Evolutionary conservation across 2,888 invertebrate genomes (phyloP).

Genomic region (Chrysomela aeneicollis): DNA sequence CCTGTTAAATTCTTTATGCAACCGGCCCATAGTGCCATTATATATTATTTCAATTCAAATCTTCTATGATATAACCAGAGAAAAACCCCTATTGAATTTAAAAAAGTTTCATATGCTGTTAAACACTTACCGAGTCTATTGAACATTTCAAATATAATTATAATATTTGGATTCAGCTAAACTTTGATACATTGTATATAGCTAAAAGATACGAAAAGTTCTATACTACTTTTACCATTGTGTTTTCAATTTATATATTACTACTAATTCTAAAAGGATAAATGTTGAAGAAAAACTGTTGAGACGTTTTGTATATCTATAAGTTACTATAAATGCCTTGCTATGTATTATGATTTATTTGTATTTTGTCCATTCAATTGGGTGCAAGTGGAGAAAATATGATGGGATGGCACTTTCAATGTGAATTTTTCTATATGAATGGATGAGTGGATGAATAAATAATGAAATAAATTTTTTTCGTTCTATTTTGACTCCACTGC

Average conservation of each 20-base stretch:
- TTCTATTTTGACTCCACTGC: too few species aligned
- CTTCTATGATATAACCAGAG: constrained; percentile 27
- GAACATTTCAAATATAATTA: constrained; percentile 51
- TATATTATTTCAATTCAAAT: constrained; percentile 30
- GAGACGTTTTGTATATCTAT: constrained; percentile 33
- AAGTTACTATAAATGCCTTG: constrained; percentile 51
- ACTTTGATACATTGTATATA: constrained; percentile 60
- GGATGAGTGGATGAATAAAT: constrained; percentile 35
- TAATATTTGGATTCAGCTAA: constrained; percentile 51
- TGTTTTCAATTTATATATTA: constrained; percentile 23
- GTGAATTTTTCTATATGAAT: constrained; percentile 52
- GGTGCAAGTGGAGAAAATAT: constrained; percentile 45
- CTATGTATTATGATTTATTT: constrained; percentile 42
- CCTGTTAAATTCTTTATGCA: too few species aligned
- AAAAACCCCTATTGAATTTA: constrained; percentile 27
- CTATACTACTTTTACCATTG: constrained; percentile 41
- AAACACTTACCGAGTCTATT: constrained; percentile 57
- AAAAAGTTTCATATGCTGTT: constrained; percentile 51
- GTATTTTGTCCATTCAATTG: constrained; percentile 42
- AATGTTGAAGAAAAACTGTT: constrained; percentile 35
- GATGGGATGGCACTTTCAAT: constrained; percentile 48
- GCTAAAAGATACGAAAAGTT: constrained; percentile 52
- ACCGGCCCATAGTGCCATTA: constrained; percentile 46
- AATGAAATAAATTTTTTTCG: neutral
- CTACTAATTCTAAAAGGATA: constrained; percentile 18